Base-by-base conservation (phyloP, 2,113 vertebrate genomes). In the Atherinomorus stipes region DNA sequence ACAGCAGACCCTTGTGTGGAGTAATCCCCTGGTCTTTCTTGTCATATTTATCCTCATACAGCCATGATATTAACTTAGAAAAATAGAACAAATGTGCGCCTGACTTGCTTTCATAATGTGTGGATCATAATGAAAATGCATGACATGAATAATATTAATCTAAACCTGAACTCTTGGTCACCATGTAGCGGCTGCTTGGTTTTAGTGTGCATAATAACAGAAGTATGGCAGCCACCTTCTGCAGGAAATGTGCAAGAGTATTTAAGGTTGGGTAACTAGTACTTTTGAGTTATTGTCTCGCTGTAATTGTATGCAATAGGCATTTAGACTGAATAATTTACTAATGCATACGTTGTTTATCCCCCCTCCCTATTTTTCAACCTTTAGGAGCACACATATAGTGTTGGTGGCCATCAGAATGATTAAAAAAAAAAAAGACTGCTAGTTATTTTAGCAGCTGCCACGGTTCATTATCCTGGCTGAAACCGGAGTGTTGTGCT, bases 361-460 rank as follows among this genome's bases (percentile, higher is more conserved):
- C 66, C 21, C 18, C 31, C 23, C 19, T 26, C 56, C 56, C 26
- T 60, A 40, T 61, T 52, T 37, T 40, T 58, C 63, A 76, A 78
- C 80, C 74, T 56, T 69, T n/a, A n/a, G n/a, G 57, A 42, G 15
- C 64, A 71, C 67, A 22, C 44, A 11, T 28, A 64, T 26, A 40
- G 42, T 50, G 53, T 64, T 49, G 77, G 78, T 61, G 84, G 71
- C 84, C 59, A 69, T 59, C 18, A 79, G 16, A 65, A 68, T 5
- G 68, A 75, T 31, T 78, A 23, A 74, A 68, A 78, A 31, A 23
- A 74, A 65, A 76, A 31, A 53, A 81, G 52, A 56, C 23, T 21
- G 56, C 65, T 47, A 60, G 3, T n/a, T n/a, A 47, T 80, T 73
- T 61, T 60, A 83, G 80, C 84, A 80, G 88, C 81, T 64, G 85